Percentiles rank a stretch among this genome's conserved stretches.
These are phyloP conservation scores for Onychostoma macrolepis DNA, from an alignment of 2,113 vertebrate species.

Conservation along the genomic window DNA sequence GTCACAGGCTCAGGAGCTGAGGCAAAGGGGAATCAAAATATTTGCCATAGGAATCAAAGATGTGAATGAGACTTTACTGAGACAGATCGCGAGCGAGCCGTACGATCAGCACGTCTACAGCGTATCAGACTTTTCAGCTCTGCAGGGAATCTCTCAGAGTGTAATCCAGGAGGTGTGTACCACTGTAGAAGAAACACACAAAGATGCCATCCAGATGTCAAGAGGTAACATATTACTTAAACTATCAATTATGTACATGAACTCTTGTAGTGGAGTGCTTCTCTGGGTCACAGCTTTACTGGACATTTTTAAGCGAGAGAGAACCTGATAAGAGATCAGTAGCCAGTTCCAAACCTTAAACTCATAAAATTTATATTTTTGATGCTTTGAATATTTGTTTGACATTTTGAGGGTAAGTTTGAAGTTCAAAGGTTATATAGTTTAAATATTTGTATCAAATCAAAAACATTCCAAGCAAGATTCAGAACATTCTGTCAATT, in stretches of 20 bases:
- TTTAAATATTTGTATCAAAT: background rate
- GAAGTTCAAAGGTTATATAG: background rate
- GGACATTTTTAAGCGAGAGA: background rate
- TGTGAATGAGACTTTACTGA: conserved; percentile 79
- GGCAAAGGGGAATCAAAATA: conserved; percentile 78
- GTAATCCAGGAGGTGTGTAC: conserved; percentile 81
- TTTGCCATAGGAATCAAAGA: conserved; percentile 86
- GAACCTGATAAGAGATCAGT: background rate
- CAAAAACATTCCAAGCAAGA: background rate
- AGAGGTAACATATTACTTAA: conserved; percentile 36
- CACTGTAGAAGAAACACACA: conserved; percentile 64
- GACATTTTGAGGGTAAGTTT: background rate
- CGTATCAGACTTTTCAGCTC: conserved; percentile 83
- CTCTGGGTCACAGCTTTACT: background rate
- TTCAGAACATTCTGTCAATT: background rate
- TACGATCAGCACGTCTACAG: conserved; percentile 79
- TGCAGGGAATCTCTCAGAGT: conserved; percentile 81
- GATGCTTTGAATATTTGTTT: background rate
- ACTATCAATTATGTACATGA: background rate
- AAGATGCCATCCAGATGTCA: background rate
- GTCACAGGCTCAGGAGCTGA: conserved; percentile 77
- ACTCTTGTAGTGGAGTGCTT: background rate
- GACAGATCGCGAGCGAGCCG: conserved; percentile 82
- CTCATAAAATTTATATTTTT: background rate
- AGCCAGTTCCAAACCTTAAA: background rate